Conservation (phyloP, 2,797 vertebrate species). For the Epinephelus malabaricus region DNA sequence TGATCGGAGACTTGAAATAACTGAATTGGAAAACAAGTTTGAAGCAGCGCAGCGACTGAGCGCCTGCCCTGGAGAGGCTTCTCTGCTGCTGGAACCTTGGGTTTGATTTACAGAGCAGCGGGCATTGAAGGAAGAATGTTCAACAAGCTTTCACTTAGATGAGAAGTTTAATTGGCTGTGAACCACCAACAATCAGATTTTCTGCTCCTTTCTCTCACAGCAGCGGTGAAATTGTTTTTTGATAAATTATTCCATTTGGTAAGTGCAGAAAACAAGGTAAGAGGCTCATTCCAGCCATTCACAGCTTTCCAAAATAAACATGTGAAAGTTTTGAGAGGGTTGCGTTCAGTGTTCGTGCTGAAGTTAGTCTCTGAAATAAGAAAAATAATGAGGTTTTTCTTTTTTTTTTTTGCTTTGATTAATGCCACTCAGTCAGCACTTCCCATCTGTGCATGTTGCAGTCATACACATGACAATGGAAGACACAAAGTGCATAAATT, state of each 20-base stretch:
- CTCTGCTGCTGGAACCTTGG: not conserved
- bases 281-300: not conserved
- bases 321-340: not conserved
- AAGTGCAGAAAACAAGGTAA: not conserved
- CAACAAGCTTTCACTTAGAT: not conserved
- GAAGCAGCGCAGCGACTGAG: not conserved
- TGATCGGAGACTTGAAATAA: not conserved
- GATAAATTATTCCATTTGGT: not conserved
- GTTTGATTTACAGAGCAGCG: not conserved
- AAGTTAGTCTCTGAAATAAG: not conserved
- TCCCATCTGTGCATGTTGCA: not conserved
- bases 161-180: slow-evolving; percentile 8
- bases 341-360: not conserved
- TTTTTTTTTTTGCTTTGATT: not conserved
- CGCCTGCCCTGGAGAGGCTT: not conserved
- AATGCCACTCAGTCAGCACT: not conserved
- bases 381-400: not conserved
- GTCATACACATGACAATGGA: no score
- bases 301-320: not conserved
- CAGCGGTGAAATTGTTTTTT: not conserved
- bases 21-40: not conserved
- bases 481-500: no score
- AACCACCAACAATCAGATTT: not conserved
- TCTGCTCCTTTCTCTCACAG: not conserved
- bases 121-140: not conserved